phyloP scores from a whole-genome alignment of 1,140 invertebrate genomes.

The Drosophila quadrilineata region DNA sequence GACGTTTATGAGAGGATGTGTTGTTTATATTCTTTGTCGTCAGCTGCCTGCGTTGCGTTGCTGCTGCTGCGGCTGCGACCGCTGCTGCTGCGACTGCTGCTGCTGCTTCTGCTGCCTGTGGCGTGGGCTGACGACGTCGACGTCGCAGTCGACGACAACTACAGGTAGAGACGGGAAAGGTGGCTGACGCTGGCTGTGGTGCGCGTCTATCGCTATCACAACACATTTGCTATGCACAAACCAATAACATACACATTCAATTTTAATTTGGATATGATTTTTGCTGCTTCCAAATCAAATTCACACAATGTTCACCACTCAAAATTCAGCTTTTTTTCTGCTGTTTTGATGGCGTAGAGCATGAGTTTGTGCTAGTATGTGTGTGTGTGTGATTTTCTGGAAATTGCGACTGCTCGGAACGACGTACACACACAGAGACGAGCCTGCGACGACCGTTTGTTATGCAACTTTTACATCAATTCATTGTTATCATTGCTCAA shows the following conservation, averaged over 20 bases:
- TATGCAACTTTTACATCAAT: constrained; percentile 69
- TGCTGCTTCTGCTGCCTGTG: constrained; percentile 2
- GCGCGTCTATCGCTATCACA: constrained; percentile 47
- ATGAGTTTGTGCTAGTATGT: constrained; percentile 13
- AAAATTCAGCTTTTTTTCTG: constrained; percentile 34
- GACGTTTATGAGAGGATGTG: constrained; percentile 45
- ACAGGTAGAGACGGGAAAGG: constrained; percentile 18
- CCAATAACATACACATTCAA: constrained; percentile 47
- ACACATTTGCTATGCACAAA: constrained; percentile 57
- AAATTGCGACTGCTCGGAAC: constrained; percentile 43
- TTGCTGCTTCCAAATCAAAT: constrained; percentile 4
- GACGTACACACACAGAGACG: constrained; percentile 36
- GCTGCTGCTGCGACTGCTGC: not conserved
- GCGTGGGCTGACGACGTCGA: constrained; percentile 10
- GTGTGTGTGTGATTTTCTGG: constrained; percentile 66
- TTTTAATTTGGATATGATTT: constrained; percentile 19
- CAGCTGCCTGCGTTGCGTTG: constrained; percentile 19
- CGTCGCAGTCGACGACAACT: not conserved
- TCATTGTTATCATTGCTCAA: constrained; percentile 59
- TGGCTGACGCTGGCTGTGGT: constrained; percentile 34
- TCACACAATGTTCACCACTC: constrained; percentile 57
- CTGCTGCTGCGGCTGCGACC: constrained; percentile 26
- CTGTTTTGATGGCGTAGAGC: constrained; percentile 43
- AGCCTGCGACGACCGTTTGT: constrained; percentile 58
- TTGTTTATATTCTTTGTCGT: constrained; percentile 65